These are phyloP conservation scores for Aporophyla nigra DNA, from an alignment of 2,888 invertebrate species.

Conservation along the genomic window DNA sequence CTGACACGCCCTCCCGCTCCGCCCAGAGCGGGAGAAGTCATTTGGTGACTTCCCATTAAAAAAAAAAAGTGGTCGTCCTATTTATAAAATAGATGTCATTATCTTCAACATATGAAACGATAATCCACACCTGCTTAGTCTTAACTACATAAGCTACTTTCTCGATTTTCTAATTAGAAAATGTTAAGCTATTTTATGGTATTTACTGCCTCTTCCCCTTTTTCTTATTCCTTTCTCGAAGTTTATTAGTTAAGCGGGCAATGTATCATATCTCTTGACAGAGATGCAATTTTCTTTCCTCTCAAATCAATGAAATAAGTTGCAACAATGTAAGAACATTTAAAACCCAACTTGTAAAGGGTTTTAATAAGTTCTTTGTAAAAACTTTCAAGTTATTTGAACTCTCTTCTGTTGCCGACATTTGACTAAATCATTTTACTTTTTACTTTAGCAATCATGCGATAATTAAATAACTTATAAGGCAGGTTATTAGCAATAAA, in stretches of 20 bases:
- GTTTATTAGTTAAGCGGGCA: neutral
- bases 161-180: neutral
- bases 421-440: constrained; percentile 43
- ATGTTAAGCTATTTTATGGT: neutral
- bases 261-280: constrained; percentile 35
- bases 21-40: too few species aligned
- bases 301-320: constrained; percentile 20
- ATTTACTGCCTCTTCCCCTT: neutral
- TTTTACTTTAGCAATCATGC: constrained; percentile 32
- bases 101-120: neutral
- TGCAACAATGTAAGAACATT: constrained; percentile 49
- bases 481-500: constrained; percentile 23
- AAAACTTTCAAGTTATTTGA: constrained; percentile 39
- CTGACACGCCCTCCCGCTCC: too few species aligned
- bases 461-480: constrained; percentile 39
- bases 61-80: too few species aligned
- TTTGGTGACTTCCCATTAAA: too few species aligned
- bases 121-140: neutral
- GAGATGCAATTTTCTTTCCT: constrained; percentile 14
- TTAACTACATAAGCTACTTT: too few species aligned
- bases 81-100: too few species aligned
- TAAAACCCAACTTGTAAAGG: constrained; percentile 14
- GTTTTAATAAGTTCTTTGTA: constrained; percentile 40
- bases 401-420: constrained; percentile 43
- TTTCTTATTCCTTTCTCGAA: neutral